Percentiles rank a stretch among this genome's conserved stretches.
Conservation (phyloP, 1,140 invertebrate genomes). For the Vanessa tameamea region DNA sequence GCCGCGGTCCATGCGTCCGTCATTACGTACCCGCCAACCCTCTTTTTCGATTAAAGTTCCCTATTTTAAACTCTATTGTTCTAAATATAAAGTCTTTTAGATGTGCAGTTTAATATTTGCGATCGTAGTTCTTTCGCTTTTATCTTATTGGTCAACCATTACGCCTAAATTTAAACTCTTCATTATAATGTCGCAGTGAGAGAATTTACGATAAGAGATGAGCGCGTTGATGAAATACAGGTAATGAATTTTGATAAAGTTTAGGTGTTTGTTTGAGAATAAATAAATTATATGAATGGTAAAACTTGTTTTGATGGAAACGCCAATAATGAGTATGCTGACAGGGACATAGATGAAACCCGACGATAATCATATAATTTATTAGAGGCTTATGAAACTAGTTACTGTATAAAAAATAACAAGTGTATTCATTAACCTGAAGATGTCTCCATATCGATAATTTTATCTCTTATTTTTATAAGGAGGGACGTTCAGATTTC, state of each 20-base stretch:
- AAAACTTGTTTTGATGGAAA: conserved; percentile 63
- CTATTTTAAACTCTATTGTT: conserved; percentile 45
- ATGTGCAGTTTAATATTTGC: conserved; percentile 39
- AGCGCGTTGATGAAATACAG: conserved; percentile 73
- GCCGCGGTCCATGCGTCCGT: conserved; percentile 74
- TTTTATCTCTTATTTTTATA: conserved; percentile 30
- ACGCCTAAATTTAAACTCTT: conserved; percentile 80
- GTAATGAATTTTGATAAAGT: conserved; percentile 78
- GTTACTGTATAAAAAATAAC: conserved; percentile 45
- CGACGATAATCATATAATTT: conserved; percentile 53
- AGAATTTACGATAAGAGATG: conserved; percentile 73
- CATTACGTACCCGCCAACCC: conserved; percentile 65
- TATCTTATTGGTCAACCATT: conserved; percentile 80
- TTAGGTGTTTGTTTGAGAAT: conserved; percentile 54
- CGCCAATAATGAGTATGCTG: conserved; percentile 54
- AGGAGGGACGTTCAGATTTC: conserved; percentile 18
- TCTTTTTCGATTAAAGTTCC: conserved; percentile 14
- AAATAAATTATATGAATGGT: conserved; percentile 58
- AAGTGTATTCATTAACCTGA: conserved; percentile 36
- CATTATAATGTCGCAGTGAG: conserved; percentile 78
- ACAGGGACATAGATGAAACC: conserved; percentile 49
- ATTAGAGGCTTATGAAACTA: conserved; percentile 42
- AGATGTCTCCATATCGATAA: conserved; percentile 30
- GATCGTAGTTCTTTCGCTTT: conserved; percentile 69
- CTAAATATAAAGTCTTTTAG: conserved; percentile 35